Evolutionary conservation across 2,797 vertebrate genomes (phyloP).

Genomic region (Leptodactylus fallax): DNA sequence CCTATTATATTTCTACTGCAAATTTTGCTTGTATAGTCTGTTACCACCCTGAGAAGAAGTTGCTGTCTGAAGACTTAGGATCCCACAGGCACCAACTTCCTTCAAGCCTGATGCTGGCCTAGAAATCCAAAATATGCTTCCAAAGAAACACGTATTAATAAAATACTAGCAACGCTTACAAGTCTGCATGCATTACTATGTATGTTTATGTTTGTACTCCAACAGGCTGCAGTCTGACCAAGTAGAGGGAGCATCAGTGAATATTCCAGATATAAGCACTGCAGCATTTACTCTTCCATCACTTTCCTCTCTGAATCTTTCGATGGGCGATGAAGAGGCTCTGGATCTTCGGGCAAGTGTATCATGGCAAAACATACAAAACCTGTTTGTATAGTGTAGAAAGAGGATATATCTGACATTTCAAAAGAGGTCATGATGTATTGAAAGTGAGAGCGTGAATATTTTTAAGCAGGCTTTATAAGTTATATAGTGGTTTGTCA

Average conservation of each 20-base stretch:
- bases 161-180: neutral
- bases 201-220: neutral
- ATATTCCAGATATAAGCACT: constrained; percentile 72
- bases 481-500: neutral
- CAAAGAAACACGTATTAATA: neutral
- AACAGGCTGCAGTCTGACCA: constrained; percentile 71
- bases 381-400: neutral
- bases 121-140: no score
- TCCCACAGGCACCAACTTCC: no score
- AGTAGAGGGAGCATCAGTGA: constrained; percentile 75
- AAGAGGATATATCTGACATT: neutral
- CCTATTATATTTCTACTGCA: no score
- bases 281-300: constrained; percentile 86
- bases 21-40: no score
- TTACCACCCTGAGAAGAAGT: no score
- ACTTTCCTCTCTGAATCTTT: constrained; percentile 72
- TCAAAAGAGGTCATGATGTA: no score
- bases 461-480: neutral
- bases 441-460: neutral
- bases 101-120: no score
- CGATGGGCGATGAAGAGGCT: constrained; percentile 73
- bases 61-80: no score
- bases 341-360: constrained; percentile 89
- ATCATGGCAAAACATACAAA: neutral
- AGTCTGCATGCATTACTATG: neutral